phyloP scores from a whole-genome alignment of 2,888 invertebrate species.

The Darwinula stevensoni region DNA sequence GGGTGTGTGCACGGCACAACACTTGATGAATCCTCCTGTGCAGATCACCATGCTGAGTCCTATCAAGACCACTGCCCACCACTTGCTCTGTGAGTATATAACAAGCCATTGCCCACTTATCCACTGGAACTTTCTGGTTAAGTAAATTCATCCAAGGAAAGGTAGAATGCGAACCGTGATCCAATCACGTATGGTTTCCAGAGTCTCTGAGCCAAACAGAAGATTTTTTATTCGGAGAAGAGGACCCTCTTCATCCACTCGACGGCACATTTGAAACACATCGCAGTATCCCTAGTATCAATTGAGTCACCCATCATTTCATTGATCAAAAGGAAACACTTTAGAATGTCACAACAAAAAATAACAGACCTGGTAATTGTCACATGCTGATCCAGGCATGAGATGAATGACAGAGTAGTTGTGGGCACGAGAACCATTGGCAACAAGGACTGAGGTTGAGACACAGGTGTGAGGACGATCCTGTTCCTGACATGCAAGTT shows the following conservation, averaged over 20 bases:
- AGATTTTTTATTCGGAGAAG: constrained; percentile 83
- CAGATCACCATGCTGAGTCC: constrained; percentile 69
- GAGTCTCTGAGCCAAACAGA: constrained; percentile 62
- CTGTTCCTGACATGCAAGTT: constrained; percentile 61
- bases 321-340: too few species aligned
- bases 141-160: too few species aligned
- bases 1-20: constrained; percentile 98
- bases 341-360: too few species aligned
- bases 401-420: constrained; percentile 17
- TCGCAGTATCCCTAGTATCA: constrained; percentile 77
- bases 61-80: constrained; percentile 82
- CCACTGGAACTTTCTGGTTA: too few species aligned
- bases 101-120: too few species aligned
- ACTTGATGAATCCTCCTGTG: constrained; percentile 95
- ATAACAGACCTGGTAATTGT: constrained; percentile 58
- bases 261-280: constrained; percentile 91
- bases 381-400: constrained; percentile 86
- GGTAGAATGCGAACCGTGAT: constrained; percentile 30
- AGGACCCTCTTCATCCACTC: constrained; percentile 95
- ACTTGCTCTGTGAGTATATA: constrained; percentile 38
- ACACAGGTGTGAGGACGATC: background rate
- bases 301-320: background rate
- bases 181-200: constrained; percentile 68
- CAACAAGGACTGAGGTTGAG: background rate
- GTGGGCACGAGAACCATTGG: background rate